phyloP scores from a whole-genome alignment of 92 coral and sea anemone genomes.

The Montipora capitata region DNA sequence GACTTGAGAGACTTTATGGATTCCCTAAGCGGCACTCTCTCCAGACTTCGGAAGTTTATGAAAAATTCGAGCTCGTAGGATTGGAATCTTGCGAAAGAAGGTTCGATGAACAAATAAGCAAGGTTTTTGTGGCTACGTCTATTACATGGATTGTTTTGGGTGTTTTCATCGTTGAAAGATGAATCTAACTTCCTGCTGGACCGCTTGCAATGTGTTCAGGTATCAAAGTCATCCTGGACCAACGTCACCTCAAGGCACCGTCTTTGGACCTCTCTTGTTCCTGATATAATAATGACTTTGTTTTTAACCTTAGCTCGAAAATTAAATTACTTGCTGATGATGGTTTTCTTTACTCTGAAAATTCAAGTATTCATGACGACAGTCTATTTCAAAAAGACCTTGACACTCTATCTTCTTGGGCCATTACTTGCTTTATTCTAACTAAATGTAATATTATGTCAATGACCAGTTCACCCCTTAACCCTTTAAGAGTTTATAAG shows the following conservation, averaged over 20 bases:
- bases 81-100: too few species aligned
- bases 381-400: slow-evolving; percentile 51
- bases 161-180: too few species aligned
- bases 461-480: slow-evolving; percentile 12
- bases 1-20: too few species aligned
- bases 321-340: slow-evolving; percentile 54
- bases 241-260: slow-evolving; percentile 47
- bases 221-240: slow-evolving; percentile 40
- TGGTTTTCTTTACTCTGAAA: slow-evolving; percentile 47
- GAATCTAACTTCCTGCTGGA: slow-evolving; percentile 24
- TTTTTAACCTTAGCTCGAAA: slow-evolving; percentile 16
- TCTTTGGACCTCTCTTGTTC: slow-evolving; percentile 24
- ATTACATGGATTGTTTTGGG: too few species aligned
- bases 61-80: too few species aligned
- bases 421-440: not conserved
- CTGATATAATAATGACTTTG: slow-evolving; percentile 47
- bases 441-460: slow-evolving; percentile 32
- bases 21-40: too few species aligned
- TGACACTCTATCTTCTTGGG: slow-evolving; percentile 41
- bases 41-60: too few species aligned
- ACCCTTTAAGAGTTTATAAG: too few species aligned
- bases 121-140: too few species aligned
- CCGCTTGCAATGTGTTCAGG: slow-evolving; percentile 45
- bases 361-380: slow-evolving; percentile 11
- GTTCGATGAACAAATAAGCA: too few species aligned